Percentiles rank a stretch among this genome's conserved stretches.
Evolutionary conservation across 2,888 invertebrate genomes (phyloP).

Genomic region (Chesias legatella): DNA sequence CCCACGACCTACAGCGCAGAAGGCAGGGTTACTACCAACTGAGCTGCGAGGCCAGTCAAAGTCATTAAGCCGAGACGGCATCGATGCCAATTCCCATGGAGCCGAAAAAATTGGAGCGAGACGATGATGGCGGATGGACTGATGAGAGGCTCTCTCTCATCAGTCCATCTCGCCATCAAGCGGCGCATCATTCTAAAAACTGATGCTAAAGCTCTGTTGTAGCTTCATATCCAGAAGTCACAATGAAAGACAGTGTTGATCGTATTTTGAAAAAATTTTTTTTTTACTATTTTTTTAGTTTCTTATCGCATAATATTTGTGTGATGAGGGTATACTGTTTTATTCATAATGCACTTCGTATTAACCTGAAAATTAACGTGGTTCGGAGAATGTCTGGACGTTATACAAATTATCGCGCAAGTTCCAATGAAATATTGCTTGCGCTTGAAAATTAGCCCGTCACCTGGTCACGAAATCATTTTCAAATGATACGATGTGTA

Average conservation of each 20-base stretch:
- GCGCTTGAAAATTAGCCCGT: conserved; percentile 5
- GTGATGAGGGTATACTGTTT: neutral
- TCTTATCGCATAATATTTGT: too few species aligned
- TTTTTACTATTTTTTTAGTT: too few species aligned
- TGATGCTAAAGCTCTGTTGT: conserved; percentile 1
- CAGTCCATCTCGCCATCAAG: conserved; percentile 9
- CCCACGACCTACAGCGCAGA: too few species aligned
- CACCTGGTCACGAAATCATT: conserved; percentile 2
- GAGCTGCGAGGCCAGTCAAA: too few species aligned
- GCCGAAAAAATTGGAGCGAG: too few species aligned
- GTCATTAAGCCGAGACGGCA: too few species aligned
- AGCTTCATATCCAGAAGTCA: too few species aligned
- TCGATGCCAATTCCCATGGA: conserved; percentile 12
- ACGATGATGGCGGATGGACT: too few species aligned
- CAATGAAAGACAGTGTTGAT: too few species aligned
- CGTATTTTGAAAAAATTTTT: too few species aligned
- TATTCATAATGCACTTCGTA: neutral
- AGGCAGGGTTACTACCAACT: too few species aligned
- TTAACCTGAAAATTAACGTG: conserved; percentile 4
- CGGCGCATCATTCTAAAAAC: conserved; percentile 4
- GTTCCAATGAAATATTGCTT: conserved; percentile 12
- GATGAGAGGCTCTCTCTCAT: too few species aligned
- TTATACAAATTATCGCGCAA: conserved; percentile 21
- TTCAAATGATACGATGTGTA: neutral
- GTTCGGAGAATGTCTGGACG: conserved; percentile 28